Conservation (phyloP, 2,797 vertebrate species). For the Siniperca scherzeri region DNA sequence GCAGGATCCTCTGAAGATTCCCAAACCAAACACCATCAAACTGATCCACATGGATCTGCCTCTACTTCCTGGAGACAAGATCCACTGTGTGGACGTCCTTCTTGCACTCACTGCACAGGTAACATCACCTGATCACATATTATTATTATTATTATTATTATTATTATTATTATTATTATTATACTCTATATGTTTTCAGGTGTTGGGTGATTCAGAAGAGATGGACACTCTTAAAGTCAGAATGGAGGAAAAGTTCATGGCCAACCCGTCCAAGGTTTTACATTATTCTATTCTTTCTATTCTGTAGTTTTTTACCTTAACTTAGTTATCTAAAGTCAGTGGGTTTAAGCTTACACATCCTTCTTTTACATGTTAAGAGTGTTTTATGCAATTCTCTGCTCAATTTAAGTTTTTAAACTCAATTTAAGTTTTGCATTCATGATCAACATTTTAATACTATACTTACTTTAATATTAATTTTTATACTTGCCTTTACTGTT, state of each 20-base stretch:
- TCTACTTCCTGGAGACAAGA: conserved; percentile 91
- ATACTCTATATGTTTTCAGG: conserved; percentile 42
- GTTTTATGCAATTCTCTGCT: too few species aligned
- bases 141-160: neutral
- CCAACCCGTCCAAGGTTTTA: conserved; percentile 86
- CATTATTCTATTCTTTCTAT: neutral
- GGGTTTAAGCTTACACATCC: neutral
- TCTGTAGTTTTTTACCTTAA: neutral
- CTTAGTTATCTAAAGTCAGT: too few species aligned
- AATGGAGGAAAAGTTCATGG: conserved; percentile 94
- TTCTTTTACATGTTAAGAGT: too few species aligned
- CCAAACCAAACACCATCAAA: conserved; percentile 93
- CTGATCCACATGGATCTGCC: conserved; percentile 91
- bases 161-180: neutral
- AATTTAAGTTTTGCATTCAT: too few species aligned
- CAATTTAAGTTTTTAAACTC: too few species aligned
- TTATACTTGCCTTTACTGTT: too few species aligned
- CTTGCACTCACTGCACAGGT: conserved; percentile 91
- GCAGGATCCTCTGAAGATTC: conserved; percentile 90
- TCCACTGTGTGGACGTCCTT: conserved; percentile 93
- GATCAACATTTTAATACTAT: too few species aligned
- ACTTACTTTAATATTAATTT: too few species aligned
- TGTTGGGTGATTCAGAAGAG: conserved; percentile 88
- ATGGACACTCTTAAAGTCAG: conserved; percentile 90
- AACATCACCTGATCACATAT: neutral